phyloP scores from a whole-genome alignment of 2,888 invertebrate genomes.

The Xylocampa areola region DNA sequence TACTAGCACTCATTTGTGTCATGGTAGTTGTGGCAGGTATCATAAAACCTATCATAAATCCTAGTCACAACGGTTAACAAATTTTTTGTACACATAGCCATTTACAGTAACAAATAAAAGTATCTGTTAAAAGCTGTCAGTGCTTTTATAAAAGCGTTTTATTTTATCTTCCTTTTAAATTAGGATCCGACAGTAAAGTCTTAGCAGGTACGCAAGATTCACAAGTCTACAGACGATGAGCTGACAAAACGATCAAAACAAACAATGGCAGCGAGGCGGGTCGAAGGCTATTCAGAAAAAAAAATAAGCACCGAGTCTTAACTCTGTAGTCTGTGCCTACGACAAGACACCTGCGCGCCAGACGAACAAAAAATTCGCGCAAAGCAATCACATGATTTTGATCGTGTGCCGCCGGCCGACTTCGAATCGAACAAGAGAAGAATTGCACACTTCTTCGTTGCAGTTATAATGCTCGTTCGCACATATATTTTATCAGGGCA shows the following conservation, averaged over 20 bases:
- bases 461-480: conserved; percentile 59
- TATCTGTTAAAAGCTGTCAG: conserved; percentile 27
- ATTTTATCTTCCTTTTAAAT: conserved; percentile 49
- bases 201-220: conserved; percentile 49
- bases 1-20: conserved; percentile 66
- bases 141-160: conserved; percentile 33
- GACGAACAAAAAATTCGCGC: conserved; percentile 82
- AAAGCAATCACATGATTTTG: conserved; percentile 65
- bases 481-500: conserved; percentile 61
- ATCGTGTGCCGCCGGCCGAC: conserved; percentile 40
- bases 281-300: conserved; percentile 75
- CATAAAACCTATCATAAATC: conserved; percentile 52
- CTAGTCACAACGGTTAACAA: conserved; percentile 32
- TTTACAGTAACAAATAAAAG: conserved; percentile 16
- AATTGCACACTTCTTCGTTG: conserved; percentile 69
- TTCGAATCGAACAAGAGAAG: conserved; percentile 68
- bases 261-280: conserved; percentile 73
- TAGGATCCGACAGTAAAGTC: conserved; percentile 41
- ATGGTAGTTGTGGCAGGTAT: conserved; percentile 51
- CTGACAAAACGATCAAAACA: conserved; percentile 74
- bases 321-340: conserved; percentile 65
- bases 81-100: conserved; percentile 14
- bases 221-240: conserved; percentile 61
- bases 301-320: conserved; percentile 68
- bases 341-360: conserved; percentile 82